These are phyloP conservation scores for Ooceraea biroi DNA, from an alignment of 1,140 invertebrate genomes.

Conservation along the genomic window DNA sequence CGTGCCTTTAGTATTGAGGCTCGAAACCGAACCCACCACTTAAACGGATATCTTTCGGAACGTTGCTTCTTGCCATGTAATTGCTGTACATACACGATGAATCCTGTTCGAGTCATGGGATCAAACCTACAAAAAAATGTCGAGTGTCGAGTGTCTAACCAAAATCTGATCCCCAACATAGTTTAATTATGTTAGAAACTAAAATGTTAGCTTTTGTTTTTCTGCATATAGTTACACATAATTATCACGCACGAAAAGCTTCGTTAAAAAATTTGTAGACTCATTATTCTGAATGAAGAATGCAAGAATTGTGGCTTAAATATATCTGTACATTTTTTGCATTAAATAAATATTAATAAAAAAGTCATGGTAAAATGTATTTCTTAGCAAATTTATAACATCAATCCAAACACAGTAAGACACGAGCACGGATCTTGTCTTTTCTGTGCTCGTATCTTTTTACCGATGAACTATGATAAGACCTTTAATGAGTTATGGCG, in stretches of 20 bases:
- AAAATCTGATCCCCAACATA: neutral
- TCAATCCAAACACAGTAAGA: neutral
- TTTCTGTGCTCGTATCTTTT: neutral
- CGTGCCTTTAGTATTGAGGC: neutral
- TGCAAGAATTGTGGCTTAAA: neutral
- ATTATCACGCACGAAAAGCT: neutral
- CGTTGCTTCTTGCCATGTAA: neutral
- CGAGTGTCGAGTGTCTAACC: neutral
- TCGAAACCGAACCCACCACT: neutral
- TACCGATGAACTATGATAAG: neutral
- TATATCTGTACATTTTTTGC: neutral
- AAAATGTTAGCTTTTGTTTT: neutral
- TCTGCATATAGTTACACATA: neutral
- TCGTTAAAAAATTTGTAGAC: neutral
- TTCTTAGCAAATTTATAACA: neutral
- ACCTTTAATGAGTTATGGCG: neutral
- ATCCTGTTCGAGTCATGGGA: neutral
- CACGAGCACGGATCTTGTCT: neutral
- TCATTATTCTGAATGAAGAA: neutral
- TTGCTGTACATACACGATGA: neutral
- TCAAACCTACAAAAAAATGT: neutral
- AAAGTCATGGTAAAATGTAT: neutral
- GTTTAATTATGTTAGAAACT: neutral
- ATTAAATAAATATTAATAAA: conserved; percentile 13
- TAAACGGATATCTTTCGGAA: neutral